phyloP scores from a whole-genome alignment of 2,113 vertebrate species.

The Lasiurus borealis region DNA sequence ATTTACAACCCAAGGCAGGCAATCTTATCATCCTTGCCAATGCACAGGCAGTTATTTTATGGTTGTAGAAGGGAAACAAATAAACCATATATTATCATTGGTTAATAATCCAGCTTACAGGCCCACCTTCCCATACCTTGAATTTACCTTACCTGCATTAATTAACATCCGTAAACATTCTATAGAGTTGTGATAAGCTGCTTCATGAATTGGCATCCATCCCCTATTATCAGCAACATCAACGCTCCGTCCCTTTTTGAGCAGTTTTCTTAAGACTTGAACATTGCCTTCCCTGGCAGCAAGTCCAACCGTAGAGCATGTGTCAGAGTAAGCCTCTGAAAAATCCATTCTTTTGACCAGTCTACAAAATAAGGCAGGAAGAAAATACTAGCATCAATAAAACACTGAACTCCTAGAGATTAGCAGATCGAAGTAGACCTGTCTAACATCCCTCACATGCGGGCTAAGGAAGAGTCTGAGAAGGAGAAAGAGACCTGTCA shows the following conservation, averaged over 20 bases:
- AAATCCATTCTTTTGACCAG: slow-evolving; percentile 92
- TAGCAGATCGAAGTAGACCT: not conserved
- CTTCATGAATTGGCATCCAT: slow-evolving; percentile 95
- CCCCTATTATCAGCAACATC: slow-evolving; percentile 96
- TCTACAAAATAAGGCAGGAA: slow-evolving; percentile 72
- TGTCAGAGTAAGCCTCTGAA: slow-evolving; percentile 92
- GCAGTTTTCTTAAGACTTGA: slow-evolving; percentile 88
- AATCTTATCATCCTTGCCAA: too few relatives aligned
- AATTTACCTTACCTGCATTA: slow-evolving; percentile 84
- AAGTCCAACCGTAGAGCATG: slow-evolving; percentile 91
- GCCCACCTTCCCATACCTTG: not conserved
- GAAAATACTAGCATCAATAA: slow-evolving; percentile 39
- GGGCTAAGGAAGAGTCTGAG: not conserved
- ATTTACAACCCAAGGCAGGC: slow-evolving; percentile 9
- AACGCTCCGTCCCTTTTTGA: slow-evolving; percentile 88
- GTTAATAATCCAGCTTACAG: not conserved
- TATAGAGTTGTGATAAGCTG: slow-evolving; percentile 89
- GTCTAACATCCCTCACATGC: not conserved
- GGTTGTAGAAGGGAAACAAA: slow-evolving; percentile 45
- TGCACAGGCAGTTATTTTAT: slow-evolving; percentile 36
- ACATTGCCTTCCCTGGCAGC: slow-evolving; percentile 90
- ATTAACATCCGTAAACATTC: slow-evolving; percentile 91
- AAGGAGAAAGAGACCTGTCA: not conserved
- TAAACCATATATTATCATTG: not conserved
- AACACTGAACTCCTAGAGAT: slow-evolving; percentile 21